A percentile compares a stretch with the other conserved stretches of the same genome.
Conservation (phyloP, 2,113 vertebrate genomes). For the Alectura lathami region DNA sequence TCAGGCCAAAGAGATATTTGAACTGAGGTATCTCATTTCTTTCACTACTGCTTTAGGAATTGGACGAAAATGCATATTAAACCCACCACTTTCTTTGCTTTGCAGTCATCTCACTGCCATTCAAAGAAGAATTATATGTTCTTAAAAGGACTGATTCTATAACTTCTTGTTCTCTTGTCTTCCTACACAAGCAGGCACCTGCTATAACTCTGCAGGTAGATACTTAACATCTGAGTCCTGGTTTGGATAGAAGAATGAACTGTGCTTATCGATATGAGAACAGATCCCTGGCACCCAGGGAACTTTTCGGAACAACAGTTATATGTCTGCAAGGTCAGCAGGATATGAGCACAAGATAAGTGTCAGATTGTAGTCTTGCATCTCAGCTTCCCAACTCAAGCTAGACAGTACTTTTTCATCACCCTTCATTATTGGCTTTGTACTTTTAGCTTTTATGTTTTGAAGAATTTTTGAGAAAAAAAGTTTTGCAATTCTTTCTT, state of each 20-base stretch:
- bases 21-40: neutral
- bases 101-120: neutral
- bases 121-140: neutral
- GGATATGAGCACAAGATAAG: neutral
- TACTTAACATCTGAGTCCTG: neutral
- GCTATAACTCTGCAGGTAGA: neutral
- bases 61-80: neutral
- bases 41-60: neutral
- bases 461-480: neutral
- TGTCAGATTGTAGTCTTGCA: neutral
- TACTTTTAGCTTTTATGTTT: neutral
- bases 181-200: neutral
- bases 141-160: neutral
- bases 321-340: neutral
- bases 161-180: neutral
- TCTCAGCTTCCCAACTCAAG: rapidly evolving
- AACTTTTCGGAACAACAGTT: neutral
- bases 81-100: neutral
- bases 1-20: neutral
- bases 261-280: neutral
- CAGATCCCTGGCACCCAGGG: neutral
- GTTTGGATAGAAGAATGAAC: neutral
- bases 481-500: neutral
- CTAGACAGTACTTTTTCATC: neutral
- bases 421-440: neutral